A percentile compares a stretch with the other conserved stretches of the same genome.
These are phyloP conservation scores for Archegozetes longisetosus DNA, from an alignment of 1,140 invertebrate species.

Conservation along the genomic window DNA sequence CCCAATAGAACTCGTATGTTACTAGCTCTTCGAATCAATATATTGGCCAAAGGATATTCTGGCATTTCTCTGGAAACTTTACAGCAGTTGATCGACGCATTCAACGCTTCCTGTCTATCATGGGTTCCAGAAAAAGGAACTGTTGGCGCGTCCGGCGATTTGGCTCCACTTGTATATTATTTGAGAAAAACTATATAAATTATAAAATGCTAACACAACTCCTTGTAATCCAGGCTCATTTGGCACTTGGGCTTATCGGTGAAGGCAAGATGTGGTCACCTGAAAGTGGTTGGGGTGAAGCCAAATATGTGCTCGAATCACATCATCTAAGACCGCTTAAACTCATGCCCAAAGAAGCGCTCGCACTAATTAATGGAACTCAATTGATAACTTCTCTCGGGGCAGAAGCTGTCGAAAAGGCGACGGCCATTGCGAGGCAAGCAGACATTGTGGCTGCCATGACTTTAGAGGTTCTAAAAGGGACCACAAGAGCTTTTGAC, in stretches of 20 bases:
- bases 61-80: conserved; percentile 47
- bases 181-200: background rate
- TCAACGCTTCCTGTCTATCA: conserved; percentile 53
- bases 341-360: conserved; percentile 49
- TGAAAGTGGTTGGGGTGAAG: conserved; percentile 49
- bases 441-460: conserved; percentile 54
- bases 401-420: conserved; percentile 47
- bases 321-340: conserved; percentile 42
- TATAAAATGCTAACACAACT: background rate
- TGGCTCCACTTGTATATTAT: conserved; percentile 39
- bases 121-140: conserved; percentile 57
- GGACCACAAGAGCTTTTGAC: conserved; percentile 51
- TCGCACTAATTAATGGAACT: conserved; percentile 56
- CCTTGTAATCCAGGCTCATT: conserved; percentile 33
- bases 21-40: conserved; percentile 50
- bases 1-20: conserved; percentile 48
- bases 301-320: conserved; percentile 37
- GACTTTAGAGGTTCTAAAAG: conserved; percentile 52
- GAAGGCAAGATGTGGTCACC: conserved; percentile 62
- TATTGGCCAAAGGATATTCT: conserved; percentile 52
- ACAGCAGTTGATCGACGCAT: conserved; percentile 45
- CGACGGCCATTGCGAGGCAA: conserved; percentile 42
- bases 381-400: conserved; percentile 54
- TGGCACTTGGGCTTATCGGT: conserved; percentile 51
- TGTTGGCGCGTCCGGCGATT: conserved; percentile 53